A percentile compares a stretch with the other conserved stretches of the same genome.
Evolutionary conservation across 1,140 invertebrate species (phyloP).

Genomic region (Lasioglossum baleicum): DNA sequence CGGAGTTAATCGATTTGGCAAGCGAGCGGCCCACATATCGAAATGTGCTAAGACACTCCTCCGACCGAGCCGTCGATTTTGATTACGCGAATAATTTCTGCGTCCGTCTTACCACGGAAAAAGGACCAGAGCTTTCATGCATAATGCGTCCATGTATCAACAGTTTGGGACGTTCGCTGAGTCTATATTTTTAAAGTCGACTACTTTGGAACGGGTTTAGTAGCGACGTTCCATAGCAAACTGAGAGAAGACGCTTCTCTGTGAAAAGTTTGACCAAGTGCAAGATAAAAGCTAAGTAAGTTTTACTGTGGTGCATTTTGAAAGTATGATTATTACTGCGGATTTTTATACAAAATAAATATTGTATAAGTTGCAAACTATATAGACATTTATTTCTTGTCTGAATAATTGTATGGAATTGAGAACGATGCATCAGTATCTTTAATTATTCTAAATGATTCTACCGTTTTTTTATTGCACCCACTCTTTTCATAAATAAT

Average conservation of each 20-base stretch:
- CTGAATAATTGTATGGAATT: too few relatives aligned
- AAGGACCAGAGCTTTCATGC: neutral
- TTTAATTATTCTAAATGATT: too few relatives aligned
- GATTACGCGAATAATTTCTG: neutral
- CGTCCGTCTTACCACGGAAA: neutral
- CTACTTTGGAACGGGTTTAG: neutral
- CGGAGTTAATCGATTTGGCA: too few relatives aligned
- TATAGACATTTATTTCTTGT: too few relatives aligned
- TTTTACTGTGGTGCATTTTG: neutral
- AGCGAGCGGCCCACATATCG: neutral
- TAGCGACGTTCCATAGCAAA: neutral
- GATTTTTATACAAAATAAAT: too few relatives aligned
- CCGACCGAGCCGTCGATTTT: neutral
- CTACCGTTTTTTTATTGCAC: too few relatives aligned
- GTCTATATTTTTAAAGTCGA: neutral
- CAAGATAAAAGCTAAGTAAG: neutral
- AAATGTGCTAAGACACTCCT: neutral
- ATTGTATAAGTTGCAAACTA: too few relatives aligned
- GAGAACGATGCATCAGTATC: too few relatives aligned
- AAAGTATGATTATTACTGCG: too few relatives aligned
- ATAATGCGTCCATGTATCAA: slow-evolving; percentile 1
- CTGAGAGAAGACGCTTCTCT: neutral
- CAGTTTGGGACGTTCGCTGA: neutral
- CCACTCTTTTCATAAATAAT: too few relatives aligned
- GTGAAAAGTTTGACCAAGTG: slow-evolving; percentile 20